phyloP scores from a whole-genome alignment of 2,113 vertebrate genomes.

The Cacatua alba region DNA sequence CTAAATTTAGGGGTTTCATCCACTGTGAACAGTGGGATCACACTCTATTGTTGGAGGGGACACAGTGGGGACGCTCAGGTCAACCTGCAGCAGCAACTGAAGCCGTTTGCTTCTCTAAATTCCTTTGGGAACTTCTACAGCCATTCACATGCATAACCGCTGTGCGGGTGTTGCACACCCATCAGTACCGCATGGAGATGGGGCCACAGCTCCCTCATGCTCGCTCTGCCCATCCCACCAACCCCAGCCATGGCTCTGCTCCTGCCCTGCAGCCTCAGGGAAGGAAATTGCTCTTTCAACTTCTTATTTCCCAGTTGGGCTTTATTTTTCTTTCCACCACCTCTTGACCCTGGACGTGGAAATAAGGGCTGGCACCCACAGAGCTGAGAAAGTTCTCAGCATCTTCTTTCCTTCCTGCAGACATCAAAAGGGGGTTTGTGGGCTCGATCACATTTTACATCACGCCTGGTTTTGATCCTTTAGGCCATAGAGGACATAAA shows the following conservation, averaged over 20 bases:
- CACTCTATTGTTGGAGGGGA: neutral
- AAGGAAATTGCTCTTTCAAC: conserved; percentile 62
- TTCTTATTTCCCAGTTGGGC: conserved; percentile 10
- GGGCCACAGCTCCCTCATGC: neutral
- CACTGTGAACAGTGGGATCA: neutral
- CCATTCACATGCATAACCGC: accelerated
- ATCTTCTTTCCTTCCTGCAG: conserved; percentile 74
- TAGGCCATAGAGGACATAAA: conserved; percentile 10
- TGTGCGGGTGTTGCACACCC: neutral
- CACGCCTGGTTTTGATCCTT: conserved; percentile 56
- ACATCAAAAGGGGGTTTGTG: conserved; percentile 62
- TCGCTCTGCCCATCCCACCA: neutral
- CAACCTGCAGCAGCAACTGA: neutral
- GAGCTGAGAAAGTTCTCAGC: conserved; percentile 73
- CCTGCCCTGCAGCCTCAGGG: neutral
- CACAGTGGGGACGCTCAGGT: neutral
- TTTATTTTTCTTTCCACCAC: conserved; percentile 67
- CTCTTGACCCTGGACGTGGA: conserved; percentile 68
- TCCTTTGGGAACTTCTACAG: neutral
- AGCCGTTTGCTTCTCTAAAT: neutral
- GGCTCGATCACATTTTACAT: conserved; percentile 23
- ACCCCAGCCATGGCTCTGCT: neutral
- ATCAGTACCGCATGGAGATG: neutral
- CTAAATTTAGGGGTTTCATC: conserved; percentile 58
- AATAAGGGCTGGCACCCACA: conserved; percentile 39